Evolutionary conservation across 2,113 vertebrate species (phyloP).

Genomic region (Zosterops pallidus): DNA sequence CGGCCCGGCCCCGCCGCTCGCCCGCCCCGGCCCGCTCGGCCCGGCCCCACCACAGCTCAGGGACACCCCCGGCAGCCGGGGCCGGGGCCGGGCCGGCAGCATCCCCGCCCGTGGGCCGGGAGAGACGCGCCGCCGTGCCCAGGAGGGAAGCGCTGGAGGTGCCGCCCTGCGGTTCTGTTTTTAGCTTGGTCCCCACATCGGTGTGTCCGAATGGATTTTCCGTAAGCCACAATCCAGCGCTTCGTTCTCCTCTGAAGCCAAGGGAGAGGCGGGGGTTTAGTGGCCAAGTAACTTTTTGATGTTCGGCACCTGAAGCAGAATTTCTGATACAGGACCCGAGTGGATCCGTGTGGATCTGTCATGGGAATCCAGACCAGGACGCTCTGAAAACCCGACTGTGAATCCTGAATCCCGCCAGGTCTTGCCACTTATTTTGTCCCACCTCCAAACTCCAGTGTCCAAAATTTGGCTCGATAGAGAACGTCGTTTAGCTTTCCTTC

Average conservation of each 20-base stretch:
- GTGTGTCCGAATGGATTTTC: not conserved
- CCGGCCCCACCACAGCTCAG: no score
- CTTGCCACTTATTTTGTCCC: not conserved
- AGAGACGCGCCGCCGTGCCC: not conserved
- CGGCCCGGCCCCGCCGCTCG: not conserved
- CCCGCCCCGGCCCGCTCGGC: no score
- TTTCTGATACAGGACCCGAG: not conserved
- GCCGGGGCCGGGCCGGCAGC: not conserved
- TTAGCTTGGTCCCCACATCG: no score
- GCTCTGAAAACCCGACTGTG: not conserved
- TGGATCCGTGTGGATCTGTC: not conserved
- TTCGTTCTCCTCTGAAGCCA: not conserved
- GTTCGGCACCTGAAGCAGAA: not conserved
- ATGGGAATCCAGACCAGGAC: not conserved
- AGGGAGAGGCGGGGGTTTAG: not conserved
- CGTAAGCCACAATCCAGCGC: fast-evolving
- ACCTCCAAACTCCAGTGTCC: not conserved
- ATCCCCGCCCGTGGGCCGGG: not conserved
- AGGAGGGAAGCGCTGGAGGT: not conserved
- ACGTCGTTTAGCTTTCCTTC: not conserved
- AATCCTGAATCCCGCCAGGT: not conserved
- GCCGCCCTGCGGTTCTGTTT: not conserved
- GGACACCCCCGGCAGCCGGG: not conserved
- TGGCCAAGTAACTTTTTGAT: not conserved
- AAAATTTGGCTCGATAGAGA: not conserved